Conservation (phyloP, 2,797 vertebrate genomes). For the Arnoldichthys spilopterus region DNA sequence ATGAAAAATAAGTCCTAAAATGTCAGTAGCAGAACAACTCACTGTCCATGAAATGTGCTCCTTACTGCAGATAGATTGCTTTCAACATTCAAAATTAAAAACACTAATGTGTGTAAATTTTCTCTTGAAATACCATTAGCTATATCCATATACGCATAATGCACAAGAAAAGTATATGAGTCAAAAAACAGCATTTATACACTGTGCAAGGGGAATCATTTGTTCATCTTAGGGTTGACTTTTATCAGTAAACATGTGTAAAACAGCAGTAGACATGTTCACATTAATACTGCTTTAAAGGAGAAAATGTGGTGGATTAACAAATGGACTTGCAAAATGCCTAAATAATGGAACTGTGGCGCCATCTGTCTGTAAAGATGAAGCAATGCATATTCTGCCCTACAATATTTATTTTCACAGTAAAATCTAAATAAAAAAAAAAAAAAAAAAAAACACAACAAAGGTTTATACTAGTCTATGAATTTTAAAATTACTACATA, state of each 20-base stretch:
- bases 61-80: neutral
- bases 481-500: no score
- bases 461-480: no score
- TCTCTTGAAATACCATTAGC: neutral
- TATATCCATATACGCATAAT: neutral
- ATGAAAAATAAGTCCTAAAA: neutral
- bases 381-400: neutral
- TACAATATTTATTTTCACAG: no score
- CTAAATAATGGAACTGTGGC: slow-evolving; percentile 18
- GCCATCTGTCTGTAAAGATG: slow-evolving; percentile 46
- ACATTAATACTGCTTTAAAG: neutral
- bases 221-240: neutral
- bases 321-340: no score
- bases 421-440: no score
- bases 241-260: neutral
- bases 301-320: neutral
- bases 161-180: neutral
- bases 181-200: neutral
- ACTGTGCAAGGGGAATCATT: no score
- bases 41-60: neutral
- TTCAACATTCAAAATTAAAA: neutral
- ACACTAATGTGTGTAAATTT: neutral
- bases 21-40: neutral
- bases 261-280: neutral
- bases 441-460: no score